phyloP scores from a whole-genome alignment of 2,113 vertebrate species.

The Osmerus eperlanus region DNA sequence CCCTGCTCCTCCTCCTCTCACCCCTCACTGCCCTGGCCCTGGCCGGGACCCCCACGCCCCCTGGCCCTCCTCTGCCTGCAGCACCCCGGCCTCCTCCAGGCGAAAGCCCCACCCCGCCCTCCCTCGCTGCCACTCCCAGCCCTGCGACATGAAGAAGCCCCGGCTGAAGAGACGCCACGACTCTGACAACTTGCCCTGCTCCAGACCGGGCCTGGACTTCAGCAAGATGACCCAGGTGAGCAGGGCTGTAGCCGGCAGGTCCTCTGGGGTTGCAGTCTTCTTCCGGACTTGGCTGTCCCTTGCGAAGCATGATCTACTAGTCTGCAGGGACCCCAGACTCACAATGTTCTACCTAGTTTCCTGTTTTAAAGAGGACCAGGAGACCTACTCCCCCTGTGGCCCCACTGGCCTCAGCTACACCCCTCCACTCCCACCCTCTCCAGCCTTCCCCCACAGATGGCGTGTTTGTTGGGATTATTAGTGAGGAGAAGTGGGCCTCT shows the following conservation, averaged over 20 bases:
- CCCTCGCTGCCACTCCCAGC: slow-evolving; percentile 84
- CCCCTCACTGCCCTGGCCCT: slow-evolving; percentile 64
- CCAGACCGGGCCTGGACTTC: slow-evolving; percentile 76
- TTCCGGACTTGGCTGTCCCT: not conserved
- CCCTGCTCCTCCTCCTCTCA: slow-evolving; percentile 58
- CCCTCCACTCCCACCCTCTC: not conserved
- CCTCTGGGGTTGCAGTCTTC: not conserved
- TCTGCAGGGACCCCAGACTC: too few relatives aligned
- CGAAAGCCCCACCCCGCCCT: slow-evolving; percentile 65
- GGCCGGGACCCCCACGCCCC: slow-evolving; percentile 69
- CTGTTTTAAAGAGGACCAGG: not conserved
- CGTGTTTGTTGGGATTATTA: slow-evolving; percentile 23
- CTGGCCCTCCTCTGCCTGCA: slow-evolving; percentile 77
- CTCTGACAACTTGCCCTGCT: slow-evolving; percentile 73
- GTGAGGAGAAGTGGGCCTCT: slow-evolving; percentile 9
- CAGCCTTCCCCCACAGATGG: not conserved
- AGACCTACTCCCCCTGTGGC: not conserved
- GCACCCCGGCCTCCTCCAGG: slow-evolving; percentile 73
- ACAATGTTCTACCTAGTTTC: too few relatives aligned
- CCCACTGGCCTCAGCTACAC: not conserved
- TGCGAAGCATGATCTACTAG: too few relatives aligned
- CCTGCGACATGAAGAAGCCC: slow-evolving; percentile 81
- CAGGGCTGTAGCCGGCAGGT: too few relatives aligned
- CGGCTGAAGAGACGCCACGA: slow-evolving; percentile 81
- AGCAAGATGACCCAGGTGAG: slow-evolving; percentile 81